Percentiles rank a stretch among this genome's conserved stretches.
Evolutionary conservation across 2,797 vertebrate species (phyloP).

Genomic region (Percopsis omiscomaycus): DNA sequence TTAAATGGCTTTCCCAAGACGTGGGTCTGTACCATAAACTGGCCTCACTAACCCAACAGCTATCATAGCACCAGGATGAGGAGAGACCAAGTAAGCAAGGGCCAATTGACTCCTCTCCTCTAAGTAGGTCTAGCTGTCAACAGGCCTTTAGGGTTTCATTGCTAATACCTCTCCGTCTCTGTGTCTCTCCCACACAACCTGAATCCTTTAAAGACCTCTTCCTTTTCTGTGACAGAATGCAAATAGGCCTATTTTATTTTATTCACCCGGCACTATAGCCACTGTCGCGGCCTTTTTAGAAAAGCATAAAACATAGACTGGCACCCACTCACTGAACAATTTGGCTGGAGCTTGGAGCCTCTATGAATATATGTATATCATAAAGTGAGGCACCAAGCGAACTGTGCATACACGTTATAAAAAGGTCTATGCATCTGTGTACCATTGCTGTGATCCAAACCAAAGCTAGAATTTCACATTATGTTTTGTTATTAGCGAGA

Average conservation of each 20-base stretch:
- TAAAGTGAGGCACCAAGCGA: conserved; percentile 17
- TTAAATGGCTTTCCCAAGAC: conserved; percentile 34
- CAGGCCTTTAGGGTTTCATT: no score
- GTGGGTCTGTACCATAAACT: conserved; percentile 25
- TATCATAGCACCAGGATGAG: conserved; percentile 27
- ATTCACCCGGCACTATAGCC: conserved; percentile 37
- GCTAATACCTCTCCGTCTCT: not conserved
- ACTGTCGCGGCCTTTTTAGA: conserved; percentile 26
- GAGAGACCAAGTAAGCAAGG: conserved; percentile 6
- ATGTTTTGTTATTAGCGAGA: conserved; percentile 56
- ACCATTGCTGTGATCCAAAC: conserved; percentile 35
- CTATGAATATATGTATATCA: conserved; percentile 54
- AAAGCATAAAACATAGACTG: conserved; percentile 30
- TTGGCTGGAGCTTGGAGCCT: conserved; percentile 17
- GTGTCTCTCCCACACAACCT: conserved; percentile 19
- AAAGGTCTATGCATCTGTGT: conserved; percentile 43
- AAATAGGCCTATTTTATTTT: conserved; percentile 55
- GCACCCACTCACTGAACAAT: conserved; percentile 3
- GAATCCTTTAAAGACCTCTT: conserved; percentile 51
- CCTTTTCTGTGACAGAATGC: conserved; percentile 53
- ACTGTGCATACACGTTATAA: conserved; percentile 33
- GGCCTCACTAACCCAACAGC: conserved; percentile 51
- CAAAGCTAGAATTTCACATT: conserved; percentile 50
- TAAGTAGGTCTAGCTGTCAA: no score
- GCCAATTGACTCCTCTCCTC: not conserved